Percentiles rank a stretch among this genome's conserved stretches.
phyloP scores from a whole-genome alignment of 2,888 invertebrate genomes.

The Trachelus iudaicus region DNA sequence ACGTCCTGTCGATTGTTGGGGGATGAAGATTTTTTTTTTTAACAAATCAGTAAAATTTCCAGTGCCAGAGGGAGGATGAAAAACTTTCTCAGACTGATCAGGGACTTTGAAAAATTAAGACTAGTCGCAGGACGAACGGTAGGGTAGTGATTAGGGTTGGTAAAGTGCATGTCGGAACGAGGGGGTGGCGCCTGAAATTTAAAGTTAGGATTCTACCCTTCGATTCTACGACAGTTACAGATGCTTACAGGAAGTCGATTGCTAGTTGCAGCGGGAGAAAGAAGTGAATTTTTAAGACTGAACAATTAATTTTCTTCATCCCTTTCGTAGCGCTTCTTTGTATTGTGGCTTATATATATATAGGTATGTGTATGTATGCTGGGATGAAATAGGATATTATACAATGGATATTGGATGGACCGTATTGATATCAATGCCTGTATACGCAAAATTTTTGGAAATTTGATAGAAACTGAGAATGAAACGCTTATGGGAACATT shows the following conservation, averaged over 20 bases:
- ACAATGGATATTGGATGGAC: not conserved
- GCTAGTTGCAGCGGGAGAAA: conserved; percentile 13
- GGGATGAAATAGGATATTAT: not conserved
- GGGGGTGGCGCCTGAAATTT: conserved; percentile 32
- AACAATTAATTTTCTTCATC: conserved; percentile 18
- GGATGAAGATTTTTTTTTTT: not conserved
- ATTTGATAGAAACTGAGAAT: not conserved
- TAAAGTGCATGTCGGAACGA: conserved; percentile 34
- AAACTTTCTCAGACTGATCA: conserved; percentile 13
- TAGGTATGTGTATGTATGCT: not conserved
- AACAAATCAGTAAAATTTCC: not conserved
- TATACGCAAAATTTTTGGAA: not conserved
- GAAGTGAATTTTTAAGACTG: conserved; percentile 18
- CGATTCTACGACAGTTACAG: conserved; percentile 20
- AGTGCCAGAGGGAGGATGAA: not conserved
- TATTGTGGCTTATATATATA: not conserved
- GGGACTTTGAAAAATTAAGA: conserved; percentile 33
- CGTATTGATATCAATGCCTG: not conserved
- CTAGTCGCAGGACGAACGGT: conserved; percentile 28
- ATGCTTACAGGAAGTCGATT: conserved; percentile 23
- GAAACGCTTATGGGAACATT: not conserved
- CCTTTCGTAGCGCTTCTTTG: not conserved
- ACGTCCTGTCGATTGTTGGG: not conserved
- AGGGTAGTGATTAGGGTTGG: conserved; percentile 40
- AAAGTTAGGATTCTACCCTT: conserved; percentile 10